Evolutionary conservation across 2,888 invertebrate species (phyloP), one percentile per base, ranked within the genome.

Genomic region (Andrena trimmerana): DNA sequence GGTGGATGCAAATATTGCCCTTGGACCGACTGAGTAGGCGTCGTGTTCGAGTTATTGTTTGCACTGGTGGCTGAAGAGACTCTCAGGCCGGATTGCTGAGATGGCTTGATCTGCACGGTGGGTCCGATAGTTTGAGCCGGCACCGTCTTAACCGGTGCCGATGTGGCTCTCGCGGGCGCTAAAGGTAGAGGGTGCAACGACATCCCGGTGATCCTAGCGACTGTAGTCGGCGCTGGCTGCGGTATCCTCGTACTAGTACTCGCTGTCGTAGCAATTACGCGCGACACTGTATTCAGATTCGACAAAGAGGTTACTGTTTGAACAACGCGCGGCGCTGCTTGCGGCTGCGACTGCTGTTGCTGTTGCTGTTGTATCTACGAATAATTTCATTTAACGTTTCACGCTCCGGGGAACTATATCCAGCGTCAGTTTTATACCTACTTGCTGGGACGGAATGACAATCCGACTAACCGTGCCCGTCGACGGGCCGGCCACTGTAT

Each of bases 171-270:
- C 1, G 92, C 90, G 0, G 93, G 89, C 20, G 93, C 86, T 29
- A 93, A 78, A 8, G 94, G 94, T 59, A 94, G 77, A 2, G 93
- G 89, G 76, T 94, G 94, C 42, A 94, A 80, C 0, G 93, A 92
- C 93, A 94, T 94, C 13, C 92, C 92, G 4, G 94, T 90, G 82
- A 94, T 93, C 67, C 94, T 89, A 4, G 93, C 90, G n/a, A 93
- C 92, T 0, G 93, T 90, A 5, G 93, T 88, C 2, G 92, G 91
- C 20, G 91, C 88, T 6, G 92, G 90, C 48, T 92, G 93, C 2
- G 91, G 86, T 33, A 92, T 91, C 36, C 92, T 89, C n/a, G 92
- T 88, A 1, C 92, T 78, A n/a, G 92, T 90, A 54, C 88, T 92
- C 24, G 93, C 87, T 6, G 93, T 92, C 3, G 94, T 93, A 4